Conservation (phyloP, 92 coral and sea anemone species). For the Siderastrea siderea region DNA sequence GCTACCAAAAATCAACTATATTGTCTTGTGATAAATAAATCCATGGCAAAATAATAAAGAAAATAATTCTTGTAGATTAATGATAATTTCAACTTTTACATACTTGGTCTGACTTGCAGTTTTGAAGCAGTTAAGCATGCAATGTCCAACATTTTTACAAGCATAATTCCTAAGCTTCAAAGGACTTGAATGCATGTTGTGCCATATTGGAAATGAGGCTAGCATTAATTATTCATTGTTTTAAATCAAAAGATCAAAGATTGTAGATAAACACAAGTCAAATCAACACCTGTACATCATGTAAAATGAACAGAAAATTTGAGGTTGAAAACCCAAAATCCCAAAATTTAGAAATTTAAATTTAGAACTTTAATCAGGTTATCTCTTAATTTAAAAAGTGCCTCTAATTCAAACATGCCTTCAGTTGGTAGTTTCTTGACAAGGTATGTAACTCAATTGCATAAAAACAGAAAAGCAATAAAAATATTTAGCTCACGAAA, state of each 20-base stretch:
- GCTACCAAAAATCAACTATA: background rate
- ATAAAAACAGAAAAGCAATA: no score
- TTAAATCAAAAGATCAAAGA: conserved; percentile 36
- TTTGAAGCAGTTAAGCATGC: conserved; percentile 14
- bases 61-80: background rate
- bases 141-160: conserved; percentile 30
- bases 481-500: no score
- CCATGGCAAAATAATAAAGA: background rate
- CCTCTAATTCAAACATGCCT: no score
- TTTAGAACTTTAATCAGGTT: no score
- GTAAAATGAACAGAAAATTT: background rate
- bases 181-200: conserved; percentile 7
- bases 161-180: conserved; percentile 5
- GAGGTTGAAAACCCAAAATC: no score
- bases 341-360: no score
- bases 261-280: background rate
- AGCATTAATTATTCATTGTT: conserved; percentile 15
- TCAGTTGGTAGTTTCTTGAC: no score
- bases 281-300: background rate
- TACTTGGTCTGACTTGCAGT: conserved; percentile 74
- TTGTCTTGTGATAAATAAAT: background rate
- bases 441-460: no score
- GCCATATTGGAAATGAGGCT: background rate
- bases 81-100: background rate
- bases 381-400: no score